These are phyloP conservation scores for Platycercus adscitus DNA, from an alignment of 2,113 vertebrate species.

Conservation along the genomic window DNA sequence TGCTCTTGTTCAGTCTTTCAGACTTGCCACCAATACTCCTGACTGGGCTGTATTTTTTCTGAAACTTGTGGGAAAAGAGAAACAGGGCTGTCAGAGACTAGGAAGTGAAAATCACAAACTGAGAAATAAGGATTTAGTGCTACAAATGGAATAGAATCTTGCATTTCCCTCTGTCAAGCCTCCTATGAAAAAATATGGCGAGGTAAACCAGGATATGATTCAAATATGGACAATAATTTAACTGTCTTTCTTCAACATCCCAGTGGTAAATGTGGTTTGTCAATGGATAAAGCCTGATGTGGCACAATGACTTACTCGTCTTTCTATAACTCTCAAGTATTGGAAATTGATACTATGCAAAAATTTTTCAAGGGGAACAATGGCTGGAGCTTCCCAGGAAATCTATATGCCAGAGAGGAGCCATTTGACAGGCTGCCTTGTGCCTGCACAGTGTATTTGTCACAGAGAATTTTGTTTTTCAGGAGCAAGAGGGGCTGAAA, in stretches of 20 bases:
- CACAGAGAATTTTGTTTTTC: not conserved
- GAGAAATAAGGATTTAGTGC: not conserved
- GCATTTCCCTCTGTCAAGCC: not conserved
- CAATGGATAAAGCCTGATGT: not conserved
- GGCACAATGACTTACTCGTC: not conserved
- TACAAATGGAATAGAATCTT: not conserved
- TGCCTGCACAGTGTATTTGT: not conserved
- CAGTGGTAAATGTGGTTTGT: not conserved
- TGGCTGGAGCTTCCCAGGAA: not conserved
- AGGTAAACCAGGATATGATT: not conserved
- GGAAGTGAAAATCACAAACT: not conserved
- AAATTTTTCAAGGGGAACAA: not conserved
- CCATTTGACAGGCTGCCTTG: not conserved
- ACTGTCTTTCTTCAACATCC: not conserved
- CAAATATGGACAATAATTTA: not conserved
- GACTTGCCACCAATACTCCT: not conserved
- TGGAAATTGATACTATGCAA: not conserved
- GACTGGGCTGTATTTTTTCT: not conserved
- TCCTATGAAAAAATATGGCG: not conserved
- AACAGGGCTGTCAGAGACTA: not conserved
- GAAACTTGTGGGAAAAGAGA: not conserved
- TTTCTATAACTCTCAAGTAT: not conserved
- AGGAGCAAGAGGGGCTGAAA: not conserved
- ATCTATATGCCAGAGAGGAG: not conserved
- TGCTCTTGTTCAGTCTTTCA: not conserved